Evolutionary conservation across 2,888 invertebrate genomes (phyloP), one percentile per base, ranked within the genome.

Genomic region (Sinodicranocentrus sp.): DNA sequence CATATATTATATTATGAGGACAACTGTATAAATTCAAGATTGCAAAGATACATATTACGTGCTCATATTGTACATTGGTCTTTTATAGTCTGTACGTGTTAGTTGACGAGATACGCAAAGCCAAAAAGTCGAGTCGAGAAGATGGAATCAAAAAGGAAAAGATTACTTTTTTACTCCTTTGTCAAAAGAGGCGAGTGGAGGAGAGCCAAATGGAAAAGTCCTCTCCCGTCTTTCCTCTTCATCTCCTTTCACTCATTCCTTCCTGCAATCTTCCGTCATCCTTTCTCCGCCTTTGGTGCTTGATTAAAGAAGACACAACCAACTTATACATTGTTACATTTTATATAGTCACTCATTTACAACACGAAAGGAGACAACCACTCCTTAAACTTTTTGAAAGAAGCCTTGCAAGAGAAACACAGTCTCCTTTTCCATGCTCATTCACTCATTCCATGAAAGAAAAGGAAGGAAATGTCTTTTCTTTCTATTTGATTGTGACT

Each of bases 101-200:
- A n/a, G n/a, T n/a, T n/a, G n/a, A n/a, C n/a, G n/a, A n/a, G n/a
- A n/a, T n/a, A n/a, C n/a, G n/a, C n/a, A n/a, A n/a, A n/a, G n/a
- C n/a, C n/a, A n/a, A n/a, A n/a, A n/a, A n/a, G n/a, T n/a, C n/a
- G 33, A 33, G 33, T 33, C 33, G 25, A 43, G 15, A 21, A 25
- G 67, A 65, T 67, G 54, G 33, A 65, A 76, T 76, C 76, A 72
- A 76, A 71, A 76, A 15, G 65, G 57, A 76, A 76, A 76, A 76
- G 76, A 76, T 76, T 76, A 76, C 76, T 76, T 75, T 61, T 72
- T 52, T 39, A 59, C 23, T 26, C 26, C 43, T 23, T 72, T 72
- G 57, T 59, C 21, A 25, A 8, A 59, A 19, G n/a, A 63, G 63
- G 63, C n/a, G n/a, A 23, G 63, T 33, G 3, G n/a, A 63, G 26